Conservation (phyloP, 2,797 vertebrate species). For the Tokudaia muenninki region DNA sequence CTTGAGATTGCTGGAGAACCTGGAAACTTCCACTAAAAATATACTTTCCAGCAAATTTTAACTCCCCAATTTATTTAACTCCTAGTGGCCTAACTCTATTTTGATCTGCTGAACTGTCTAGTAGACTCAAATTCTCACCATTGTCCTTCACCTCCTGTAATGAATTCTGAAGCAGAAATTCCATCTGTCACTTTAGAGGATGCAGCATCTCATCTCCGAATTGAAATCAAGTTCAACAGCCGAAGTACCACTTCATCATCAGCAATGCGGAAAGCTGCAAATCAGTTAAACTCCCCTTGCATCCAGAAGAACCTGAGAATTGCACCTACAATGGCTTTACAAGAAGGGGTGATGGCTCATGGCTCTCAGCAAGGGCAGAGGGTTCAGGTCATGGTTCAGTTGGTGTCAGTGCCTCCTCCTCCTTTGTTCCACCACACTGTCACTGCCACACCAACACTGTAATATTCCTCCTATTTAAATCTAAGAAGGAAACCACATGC, state of each 20-base stretch:
- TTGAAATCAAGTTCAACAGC: constrained; percentile 69
- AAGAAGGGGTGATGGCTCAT: not conserved
- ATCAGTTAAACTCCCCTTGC: constrained; percentile 74
- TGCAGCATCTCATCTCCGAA: constrained; percentile 39
- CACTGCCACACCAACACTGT: not conserved
- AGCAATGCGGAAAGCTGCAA: constrained; percentile 61
- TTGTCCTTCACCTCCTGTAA: constrained; percentile 59
- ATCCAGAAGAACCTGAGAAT: constrained; percentile 46
- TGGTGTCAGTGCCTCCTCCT: not conserved
- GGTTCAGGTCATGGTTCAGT: not conserved
- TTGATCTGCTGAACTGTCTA: constrained; percentile 54
- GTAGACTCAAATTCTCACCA: constrained; percentile 57
- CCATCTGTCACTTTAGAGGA: constrained; percentile 64
- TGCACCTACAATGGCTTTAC: constrained; percentile 36
- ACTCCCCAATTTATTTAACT: constrained; percentile 55
- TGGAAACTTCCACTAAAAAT: not conserved
- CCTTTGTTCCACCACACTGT: not conserved
- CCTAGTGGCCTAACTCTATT: constrained; percentile 50
- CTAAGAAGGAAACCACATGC: constrained; percentile 71
- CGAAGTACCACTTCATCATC: constrained; percentile 70
- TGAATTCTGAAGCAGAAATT: constrained; percentile 70
- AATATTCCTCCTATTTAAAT: constrained; percentile 58
- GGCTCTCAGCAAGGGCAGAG: not conserved
- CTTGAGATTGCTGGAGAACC: not conserved
- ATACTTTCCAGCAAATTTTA: constrained; percentile 36